Base-by-base conservation (phyloP, 2,888 invertebrate species). In the Euzophera pinguis region DNA sequence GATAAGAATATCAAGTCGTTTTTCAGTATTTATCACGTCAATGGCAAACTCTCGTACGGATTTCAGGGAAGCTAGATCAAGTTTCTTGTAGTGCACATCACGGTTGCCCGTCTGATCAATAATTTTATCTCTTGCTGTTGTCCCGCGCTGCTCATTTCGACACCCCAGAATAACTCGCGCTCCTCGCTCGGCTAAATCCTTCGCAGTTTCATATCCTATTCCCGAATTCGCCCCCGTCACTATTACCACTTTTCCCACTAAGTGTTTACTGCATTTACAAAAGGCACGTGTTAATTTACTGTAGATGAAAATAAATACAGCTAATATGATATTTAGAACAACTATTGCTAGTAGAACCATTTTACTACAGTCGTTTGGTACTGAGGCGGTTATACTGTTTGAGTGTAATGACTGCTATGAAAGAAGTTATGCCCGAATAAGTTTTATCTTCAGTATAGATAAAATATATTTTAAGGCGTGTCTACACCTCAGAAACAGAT, bases 231-330 rank as follows among this genome's bases (percentile, higher is more conserved):
- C 61, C 7, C 63, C 65, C 4, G 66, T 68, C 17, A 64, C 62
- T 32, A 67, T 57, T 1, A 60, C 62, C 3, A 53, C 52, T 42
- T 65, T 65, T n/a, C 64, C 61, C 4, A 94, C 91, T 92, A 97
- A 67, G 64, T 83, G 80, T 53, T 61, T 74, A 53, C 73, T 82
- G 54, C 69, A 70, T 59, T 61, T 75, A 55, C 78, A 77, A 51
- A 76, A 65, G 45, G 82, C 84, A 5, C 67, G 65, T 29, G 77
- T 73, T 50, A 81, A 52, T 55, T 72, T 69, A 38, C 0, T 13
- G 7, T 14, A 38, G 13, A 38, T 1, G 1, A 38, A 13, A 38
- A 13, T 13, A 6, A 14, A 7, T 13, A 38, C 13, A 38, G 5
- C 10, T 13, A 38, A 4, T 13, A 38, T 1, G 14, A 38, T 38